Percentiles rank a stretch among this genome's conserved stretches.
These are phyloP conservation scores for Cosmopolites sordidus DNA, from an alignment of 2,888 invertebrate species.

Conservation along the genomic window DNA sequence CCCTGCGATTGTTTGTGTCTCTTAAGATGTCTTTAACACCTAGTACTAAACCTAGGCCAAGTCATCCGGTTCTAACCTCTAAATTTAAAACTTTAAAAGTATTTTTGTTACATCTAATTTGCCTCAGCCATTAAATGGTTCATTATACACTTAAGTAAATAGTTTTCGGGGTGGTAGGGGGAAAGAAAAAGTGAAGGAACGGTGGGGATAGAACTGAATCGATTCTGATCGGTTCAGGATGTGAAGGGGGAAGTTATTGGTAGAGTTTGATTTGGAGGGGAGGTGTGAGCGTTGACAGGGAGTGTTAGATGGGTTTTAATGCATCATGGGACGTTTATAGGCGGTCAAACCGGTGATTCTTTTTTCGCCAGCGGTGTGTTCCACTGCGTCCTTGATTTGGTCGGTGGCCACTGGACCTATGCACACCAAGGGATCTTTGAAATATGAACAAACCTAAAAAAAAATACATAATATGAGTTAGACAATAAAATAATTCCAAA, in stretches of 20 bases:
- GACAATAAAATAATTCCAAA: not conserved
- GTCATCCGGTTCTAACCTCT: not conserved
- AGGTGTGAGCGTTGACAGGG: too few species aligned
- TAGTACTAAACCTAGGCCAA: too few species aligned
- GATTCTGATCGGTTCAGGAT: too few species aligned
- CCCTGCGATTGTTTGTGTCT: too few species aligned
- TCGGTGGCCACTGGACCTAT: slow-evolving; percentile 80
- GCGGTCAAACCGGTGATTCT: slow-evolving; percentile 58
- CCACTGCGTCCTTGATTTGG: slow-evolving; percentile 64
- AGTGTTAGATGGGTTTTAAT: slow-evolving; percentile 34
- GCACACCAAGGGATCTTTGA: slow-evolving; percentile 83
- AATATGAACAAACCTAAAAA: slow-evolving; percentile 78
- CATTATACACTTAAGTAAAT: too few species aligned
- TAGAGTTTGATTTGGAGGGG: too few species aligned
- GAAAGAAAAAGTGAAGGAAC: too few species aligned
- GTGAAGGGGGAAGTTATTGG: too few species aligned
- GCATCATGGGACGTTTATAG: slow-evolving; percentile 51
- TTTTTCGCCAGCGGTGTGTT: slow-evolving; percentile 79
- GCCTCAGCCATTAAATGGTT: too few species aligned
- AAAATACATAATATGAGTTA: slow-evolving; percentile 6
- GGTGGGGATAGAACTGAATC: too few species aligned
- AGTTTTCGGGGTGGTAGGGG: too few species aligned
- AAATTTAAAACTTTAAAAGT: not conserved
- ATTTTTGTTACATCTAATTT: not conserved
- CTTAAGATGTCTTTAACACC: too few species aligned